Evolutionary conservation across 2,888 invertebrate species (phyloP).

Genomic region (Drosophila nr. perissopoda): DNA sequence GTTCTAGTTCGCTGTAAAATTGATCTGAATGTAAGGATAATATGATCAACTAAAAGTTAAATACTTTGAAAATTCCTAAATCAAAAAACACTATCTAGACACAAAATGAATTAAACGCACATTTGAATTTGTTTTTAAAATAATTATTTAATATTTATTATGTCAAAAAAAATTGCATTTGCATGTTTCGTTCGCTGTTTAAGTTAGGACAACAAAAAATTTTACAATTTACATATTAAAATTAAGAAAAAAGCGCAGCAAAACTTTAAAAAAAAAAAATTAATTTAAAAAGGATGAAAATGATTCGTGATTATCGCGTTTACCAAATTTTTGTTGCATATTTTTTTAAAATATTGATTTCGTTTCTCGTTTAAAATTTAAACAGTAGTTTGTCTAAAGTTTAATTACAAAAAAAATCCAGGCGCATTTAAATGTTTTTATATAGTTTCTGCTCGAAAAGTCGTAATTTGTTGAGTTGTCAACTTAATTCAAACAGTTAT

Average conservation of each 20-base stretch:
- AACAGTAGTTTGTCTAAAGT: conserved; percentile 34
- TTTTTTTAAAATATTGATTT: conserved; percentile 64
- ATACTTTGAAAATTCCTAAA: not conserved
- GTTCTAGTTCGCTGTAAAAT: not conserved
- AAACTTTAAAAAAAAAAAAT: conserved; percentile 44
- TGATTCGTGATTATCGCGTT: conserved; percentile 30
- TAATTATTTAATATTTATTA: conserved; percentile 76
- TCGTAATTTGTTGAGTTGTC: conserved; percentile 39
- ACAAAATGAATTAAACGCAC: not conserved
- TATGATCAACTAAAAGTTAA: not conserved
- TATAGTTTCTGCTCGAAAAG: conserved; percentile 17
- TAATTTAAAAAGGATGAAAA: conserved; percentile 24
- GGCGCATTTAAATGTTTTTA: conserved; percentile 26
- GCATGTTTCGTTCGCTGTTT: conserved; percentile 68
- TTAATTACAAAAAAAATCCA: conserved; percentile 40
- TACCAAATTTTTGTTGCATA: conserved; percentile 46
- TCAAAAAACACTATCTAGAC: not conserved
- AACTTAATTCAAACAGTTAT: conserved; percentile 71
- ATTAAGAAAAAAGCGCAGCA: conserved; percentile 54
- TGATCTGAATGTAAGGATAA: not conserved
- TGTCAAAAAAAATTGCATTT: conserved; percentile 73
- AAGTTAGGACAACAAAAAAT: conserved; percentile 77
- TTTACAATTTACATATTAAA: conserved; percentile 76
- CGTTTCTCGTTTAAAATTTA: conserved; percentile 27
- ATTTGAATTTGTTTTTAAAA: conserved; percentile 62